Base-by-base conservation (phyloP, 1,140 invertebrate species). In the Heliothis subflexa region DNA sequence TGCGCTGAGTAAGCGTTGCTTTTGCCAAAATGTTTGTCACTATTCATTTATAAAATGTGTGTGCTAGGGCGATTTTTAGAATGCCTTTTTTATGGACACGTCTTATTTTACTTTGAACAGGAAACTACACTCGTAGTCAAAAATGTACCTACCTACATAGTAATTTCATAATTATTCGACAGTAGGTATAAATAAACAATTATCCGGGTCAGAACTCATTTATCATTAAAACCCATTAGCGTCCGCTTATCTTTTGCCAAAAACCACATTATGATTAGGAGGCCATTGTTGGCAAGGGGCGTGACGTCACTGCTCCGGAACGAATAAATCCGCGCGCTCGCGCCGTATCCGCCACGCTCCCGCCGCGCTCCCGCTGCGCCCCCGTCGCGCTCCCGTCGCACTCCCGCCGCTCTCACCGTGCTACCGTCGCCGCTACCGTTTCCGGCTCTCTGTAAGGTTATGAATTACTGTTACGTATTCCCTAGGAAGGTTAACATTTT, bases 271-370 rank as follows among this genome's bases (percentile, higher is more conserved):
- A 66, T 68, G 11, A 49, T 33, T 64, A 50, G 21, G 3, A 49
- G 64, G 49, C 45, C 45, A 50, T 68, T 68, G 45, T 68, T 68
- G 16, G 11, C 7, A 45, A 64, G 11, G 28, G 68, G 21, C 0
- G 68, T 55, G 68, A 54, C 68, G 50, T 52, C 68, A 40, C 45
- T 25, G 47, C 72, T 61, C 74, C 74, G 74, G 74, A 76, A 76
- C 61, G 62, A 66, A 76, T 76, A 76, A 76, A 76, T 76, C 74
- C 61, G 47, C n/a, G 45, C 18, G 57, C 28, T 54, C 68, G 50
- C 21, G 25, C 50, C n/a, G 68, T 55, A 52, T 54, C 49, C 61
- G 74, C 25, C 25, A 47, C 64, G 12, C 64, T 68, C 64, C 64
- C 64, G 40, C 45, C 64, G 40, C 18, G 16, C 25, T 14, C 47